Conservation (phyloP, 2,113 vertebrate genomes). For the Leuciscus idus region DNA sequence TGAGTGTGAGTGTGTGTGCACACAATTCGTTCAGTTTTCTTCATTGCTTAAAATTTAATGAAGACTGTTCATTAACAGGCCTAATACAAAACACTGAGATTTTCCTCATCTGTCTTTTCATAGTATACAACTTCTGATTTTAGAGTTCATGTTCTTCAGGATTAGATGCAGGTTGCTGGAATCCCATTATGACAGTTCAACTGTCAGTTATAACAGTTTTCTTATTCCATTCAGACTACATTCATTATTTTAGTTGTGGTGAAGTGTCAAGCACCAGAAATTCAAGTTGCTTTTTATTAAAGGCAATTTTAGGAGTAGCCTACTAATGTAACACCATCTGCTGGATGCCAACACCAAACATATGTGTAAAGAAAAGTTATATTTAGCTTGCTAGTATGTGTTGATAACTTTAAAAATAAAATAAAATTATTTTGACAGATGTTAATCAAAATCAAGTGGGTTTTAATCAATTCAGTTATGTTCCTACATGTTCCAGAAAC, state of each 20-base stretch:
- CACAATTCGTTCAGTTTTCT: background rate
- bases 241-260: background rate
- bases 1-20: background rate
- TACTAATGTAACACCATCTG: background rate
- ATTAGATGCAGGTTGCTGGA: background rate
- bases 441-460: background rate
- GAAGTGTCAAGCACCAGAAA: background rate
- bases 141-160: background rate
- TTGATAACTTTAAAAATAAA: background rate
- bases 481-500: too few species aligned
- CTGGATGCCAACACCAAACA: background rate
- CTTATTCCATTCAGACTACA: too few species aligned
- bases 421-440: too few species aligned
- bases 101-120: background rate
- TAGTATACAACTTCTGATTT: slow-evolving; percentile 9
- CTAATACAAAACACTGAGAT: slow-evolving; percentile 35
- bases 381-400: background rate
- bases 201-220: too few species aligned
- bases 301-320: too few species aligned
- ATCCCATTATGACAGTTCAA: background rate
- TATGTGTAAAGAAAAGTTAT: too few species aligned
- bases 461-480: background rate
- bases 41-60: slow-evolving; percentile 14
- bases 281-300: background rate
- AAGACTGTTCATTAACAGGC: slow-evolving; percentile 46